Base-by-base conservation (phyloP, 2,888 invertebrate genomes). In the Mimumesa dahlbomi region DNA sequence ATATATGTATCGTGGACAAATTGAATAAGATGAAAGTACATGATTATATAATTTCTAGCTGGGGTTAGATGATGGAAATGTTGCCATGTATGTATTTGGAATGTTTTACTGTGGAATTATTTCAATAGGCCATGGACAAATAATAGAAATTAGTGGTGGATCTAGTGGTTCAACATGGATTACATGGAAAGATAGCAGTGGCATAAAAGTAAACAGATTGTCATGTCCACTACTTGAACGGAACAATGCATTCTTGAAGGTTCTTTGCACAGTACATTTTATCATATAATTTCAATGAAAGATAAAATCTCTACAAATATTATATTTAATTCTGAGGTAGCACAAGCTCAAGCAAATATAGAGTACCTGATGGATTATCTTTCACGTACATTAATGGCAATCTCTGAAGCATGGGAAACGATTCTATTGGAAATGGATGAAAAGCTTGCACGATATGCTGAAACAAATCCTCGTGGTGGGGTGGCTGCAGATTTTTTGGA, bases 391-490 rank as follows among this genome's bases (percentile, higher is more conserved):
- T 94, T 97, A 89, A 92, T 93, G 77, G 94, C 95, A 5, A 94
- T 97, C 75, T 94, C 93, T 36, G 98, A 98, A 90, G 95, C 97
- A 0, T 98, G 97, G 97, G 98, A 98, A 88, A 97, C 96, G 74
- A 96, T 98, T 82, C 91, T 98, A 34, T 88, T 97, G 42, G 98
- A 98, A 91, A 96, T 98, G 94, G 98, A 98, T 87, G 94, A 95
- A 48, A 98, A 98, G 90, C 92, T 98, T 81, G 94, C 95, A 0
- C 94, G 94, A 77, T 98, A 97, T 91, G 97, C 97, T 9, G 93
- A 94, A 67, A 93, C 93, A 66, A 94, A 95, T 53, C 93, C 94
- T 2, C 93, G 94, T 83, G 96, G 96, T 45, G 94, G 95, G 43
- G 94, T 98, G 11, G 95, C 97, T 11, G 96, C 97, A 36, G 97